Evolutionary conservation across 2,888 invertebrate species (phyloP).

Genomic region (Beris morrisii): DNA sequence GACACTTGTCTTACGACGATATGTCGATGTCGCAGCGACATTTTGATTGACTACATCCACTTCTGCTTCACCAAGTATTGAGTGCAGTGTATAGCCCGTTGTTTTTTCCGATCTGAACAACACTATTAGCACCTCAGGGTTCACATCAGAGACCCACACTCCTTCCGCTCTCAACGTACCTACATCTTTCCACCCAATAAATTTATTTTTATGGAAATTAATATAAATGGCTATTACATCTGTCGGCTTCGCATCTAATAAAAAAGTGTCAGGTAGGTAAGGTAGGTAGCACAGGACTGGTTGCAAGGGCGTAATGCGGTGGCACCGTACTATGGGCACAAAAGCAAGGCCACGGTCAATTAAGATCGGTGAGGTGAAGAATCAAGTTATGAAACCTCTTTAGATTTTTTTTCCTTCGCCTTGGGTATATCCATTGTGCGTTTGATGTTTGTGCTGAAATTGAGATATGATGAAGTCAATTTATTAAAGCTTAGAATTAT

Average conservation of each 20-base stretch:
- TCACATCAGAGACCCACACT: too few species aligned
- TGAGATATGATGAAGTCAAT: too few species aligned
- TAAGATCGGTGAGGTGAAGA: neutral
- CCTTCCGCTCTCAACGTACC: neutral
- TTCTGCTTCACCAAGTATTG: neutral
- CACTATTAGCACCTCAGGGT: conserved; percentile 1
- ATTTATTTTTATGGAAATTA: conserved; percentile 25
- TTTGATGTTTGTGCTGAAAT: neutral
- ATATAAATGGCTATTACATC: conserved; percentile 19
- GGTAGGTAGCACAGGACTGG: too few species aligned
- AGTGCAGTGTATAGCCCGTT: too few species aligned
- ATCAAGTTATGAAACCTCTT: neutral
- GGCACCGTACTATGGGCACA: conserved; percentile 8
- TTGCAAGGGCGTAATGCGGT: conserved; percentile 28
- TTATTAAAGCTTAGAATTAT: too few species aligned
- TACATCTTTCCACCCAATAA: conserved; percentile 22
- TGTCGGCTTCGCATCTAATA: conserved; percentile 28
- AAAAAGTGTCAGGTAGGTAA: conserved; percentile 28
- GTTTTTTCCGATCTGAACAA: conserved; percentile 1
- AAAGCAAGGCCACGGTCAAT: conserved; percentile 5
- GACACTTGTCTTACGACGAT: conserved; percentile 31
- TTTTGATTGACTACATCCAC: conserved; percentile 23
- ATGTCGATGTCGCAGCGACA: conserved; percentile 11
- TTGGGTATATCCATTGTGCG: neutral
- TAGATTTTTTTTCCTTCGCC: neutral